Evolutionary conservation across 2,797 vertebrate genomes (phyloP).

Genomic region (Chiroxiphia lanceolata): DNA sequence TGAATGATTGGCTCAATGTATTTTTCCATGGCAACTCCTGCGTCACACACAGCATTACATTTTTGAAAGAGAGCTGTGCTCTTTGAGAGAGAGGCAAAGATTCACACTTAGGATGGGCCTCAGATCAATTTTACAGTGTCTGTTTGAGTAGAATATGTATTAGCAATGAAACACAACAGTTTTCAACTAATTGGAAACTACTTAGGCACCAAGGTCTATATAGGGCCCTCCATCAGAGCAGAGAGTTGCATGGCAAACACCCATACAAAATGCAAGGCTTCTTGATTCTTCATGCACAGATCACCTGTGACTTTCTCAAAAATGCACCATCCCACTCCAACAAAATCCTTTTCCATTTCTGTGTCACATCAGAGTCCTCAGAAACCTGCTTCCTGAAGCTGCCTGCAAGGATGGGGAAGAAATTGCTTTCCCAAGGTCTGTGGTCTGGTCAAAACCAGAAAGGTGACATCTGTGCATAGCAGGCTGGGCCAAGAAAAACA

Average conservation of each 20-base stretch:
- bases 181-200: neutral
- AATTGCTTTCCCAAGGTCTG: neutral
- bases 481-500: neutral
- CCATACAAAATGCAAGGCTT: neutral
- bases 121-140: neutral
- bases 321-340: neutral
- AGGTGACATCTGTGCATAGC: neutral
- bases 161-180: neutral
- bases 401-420: neutral
- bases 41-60: neutral
- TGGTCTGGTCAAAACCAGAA: neutral
- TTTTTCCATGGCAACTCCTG: conserved; percentile 74
- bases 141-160: neutral
- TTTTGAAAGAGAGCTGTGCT: conserved; percentile 23
- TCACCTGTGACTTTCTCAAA: neutral
- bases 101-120: neutral
- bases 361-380: neutral
- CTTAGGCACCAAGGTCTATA: neutral
- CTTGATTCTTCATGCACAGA: neutral
- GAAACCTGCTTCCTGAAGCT: neutral
- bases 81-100: conserved; percentile 11
- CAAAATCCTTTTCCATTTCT: neutral
- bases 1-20: conserved; percentile 62
- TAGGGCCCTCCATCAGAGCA: neutral
- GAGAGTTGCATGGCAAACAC: neutral